phyloP scores from a whole-genome alignment of 2,797 vertebrate genomes.

The Remorina albescens region DNA sequence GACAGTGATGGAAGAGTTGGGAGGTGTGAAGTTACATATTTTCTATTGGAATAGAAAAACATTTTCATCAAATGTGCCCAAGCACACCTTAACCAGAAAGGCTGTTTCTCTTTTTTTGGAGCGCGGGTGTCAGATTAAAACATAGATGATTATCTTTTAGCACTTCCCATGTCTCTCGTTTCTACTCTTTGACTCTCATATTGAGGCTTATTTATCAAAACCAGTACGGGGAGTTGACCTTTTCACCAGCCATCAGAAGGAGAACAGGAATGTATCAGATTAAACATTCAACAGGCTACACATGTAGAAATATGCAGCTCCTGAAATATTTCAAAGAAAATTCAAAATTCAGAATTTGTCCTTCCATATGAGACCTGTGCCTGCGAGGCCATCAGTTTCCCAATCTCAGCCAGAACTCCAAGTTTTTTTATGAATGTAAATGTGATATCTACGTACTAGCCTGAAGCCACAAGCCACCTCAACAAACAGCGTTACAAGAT shows the following conservation, averaged over 20 bases:
- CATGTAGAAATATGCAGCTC: neutral
- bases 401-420: neutral
- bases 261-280: conserved; percentile 44
- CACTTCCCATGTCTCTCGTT: neutral
- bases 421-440: neutral
- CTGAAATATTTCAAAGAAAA: conserved; percentile 14
- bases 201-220: neutral
- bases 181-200: neutral
- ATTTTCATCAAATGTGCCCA: neutral
- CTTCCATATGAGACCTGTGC: neutral
- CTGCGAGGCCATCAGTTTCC: neutral
- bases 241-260: conserved; percentile 21
- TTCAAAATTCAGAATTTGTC: conserved; percentile 10
- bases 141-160: conserved; percentile 21
- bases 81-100: neutral
- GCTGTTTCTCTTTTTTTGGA: too few species aligned
- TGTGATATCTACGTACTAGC: neutral
- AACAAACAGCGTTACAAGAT: neutral
- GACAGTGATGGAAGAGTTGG: conserved; percentile 23
- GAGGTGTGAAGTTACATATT: conserved; percentile 11
- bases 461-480: neutral
- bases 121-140: neutral
- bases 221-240: conserved; percentile 21
- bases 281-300: conserved; percentile 50
- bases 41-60: neutral